Evolutionary conservation across 2,797 vertebrate genomes (phyloP).

Genomic region (Smutsia temminckii): DNA sequence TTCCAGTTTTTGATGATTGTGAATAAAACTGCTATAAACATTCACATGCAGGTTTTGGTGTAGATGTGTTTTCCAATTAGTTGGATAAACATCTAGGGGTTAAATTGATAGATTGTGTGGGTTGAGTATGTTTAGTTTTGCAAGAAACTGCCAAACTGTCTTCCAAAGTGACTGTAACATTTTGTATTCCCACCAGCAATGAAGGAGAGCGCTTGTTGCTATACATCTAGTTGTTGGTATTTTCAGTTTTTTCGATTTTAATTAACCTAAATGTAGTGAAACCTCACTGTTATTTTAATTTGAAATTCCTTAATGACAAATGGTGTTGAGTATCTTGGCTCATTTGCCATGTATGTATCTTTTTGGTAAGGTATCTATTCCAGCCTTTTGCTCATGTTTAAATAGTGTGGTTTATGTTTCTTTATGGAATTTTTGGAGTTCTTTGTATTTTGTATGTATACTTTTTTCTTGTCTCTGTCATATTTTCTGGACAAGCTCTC

Average conservation of each 20-base stretch:
- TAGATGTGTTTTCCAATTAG: not conserved
- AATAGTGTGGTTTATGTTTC: not conserved
- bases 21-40: not conserved
- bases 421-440: not conserved
- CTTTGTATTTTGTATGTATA: not conserved
- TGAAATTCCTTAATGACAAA: not conserved
- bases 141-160: not conserved
- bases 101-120: too few species aligned
- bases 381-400: not conserved
- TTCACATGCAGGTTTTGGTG: not conserved
- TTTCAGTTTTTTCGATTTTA: not conserved
- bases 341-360: rapidly evolving
- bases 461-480: not conserved
- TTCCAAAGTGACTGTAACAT: not conserved
- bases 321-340: not conserved
- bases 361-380: not conserved
- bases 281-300: not conserved
- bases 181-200: not conserved
- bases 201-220: too few species aligned
- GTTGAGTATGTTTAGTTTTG: not conserved
- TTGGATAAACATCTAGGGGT: not conserved
- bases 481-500: not conserved
- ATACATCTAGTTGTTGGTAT: not conserved
- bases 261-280: not conserved
- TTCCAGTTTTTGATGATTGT: not conserved